Percentiles rank a stretch among this genome's conserved stretches.
Evolutionary conservation across 2,888 invertebrate genomes (phyloP).

Genomic region (Ochropleura leucogaster): DNA sequence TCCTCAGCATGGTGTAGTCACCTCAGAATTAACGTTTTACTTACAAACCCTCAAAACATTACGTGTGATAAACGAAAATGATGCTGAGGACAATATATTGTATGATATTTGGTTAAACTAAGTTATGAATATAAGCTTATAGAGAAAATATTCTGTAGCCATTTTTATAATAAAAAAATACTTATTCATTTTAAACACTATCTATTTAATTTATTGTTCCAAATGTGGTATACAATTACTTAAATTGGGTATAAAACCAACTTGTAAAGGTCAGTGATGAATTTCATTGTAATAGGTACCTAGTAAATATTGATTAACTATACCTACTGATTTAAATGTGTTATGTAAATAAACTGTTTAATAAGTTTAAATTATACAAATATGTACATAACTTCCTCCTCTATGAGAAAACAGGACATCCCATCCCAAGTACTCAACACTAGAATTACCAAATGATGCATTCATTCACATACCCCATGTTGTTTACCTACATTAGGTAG

Average conservation of each 20-base stretch:
- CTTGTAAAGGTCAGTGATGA: slow-evolving; percentile 52
- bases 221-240: slow-evolving; percentile 24
- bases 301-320: slow-evolving; percentile 34
- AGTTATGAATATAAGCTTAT: slow-evolving; percentile 51
- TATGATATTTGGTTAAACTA: slow-evolving; percentile 95
- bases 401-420: slow-evolving; percentile 3
- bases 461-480: slow-evolving; percentile 1
- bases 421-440: neutral
- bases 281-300: slow-evolving; percentile 36
- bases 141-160: slow-evolving; percentile 55
- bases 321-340: slow-evolving; percentile 45
- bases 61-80: slow-evolving; percentile 93
- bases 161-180: slow-evolving; percentile 54
- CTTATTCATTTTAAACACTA: slow-evolving; percentile 45
- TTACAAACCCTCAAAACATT: slow-evolving; percentile 96
- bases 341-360: slow-evolving; percentile 60
- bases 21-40: slow-evolving; percentile 97
- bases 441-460: neutral
- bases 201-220: slow-evolving; percentile 57
- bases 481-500: too few relatives aligned
- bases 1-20: slow-evolving; percentile 98
- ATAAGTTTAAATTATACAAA: slow-evolving; percentile 49
- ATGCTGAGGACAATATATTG: slow-evolving; percentile 94
- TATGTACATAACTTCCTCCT: slow-evolving; percentile 22
- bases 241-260: slow-evolving; percentile 48